phyloP scores from a whole-genome alignment of 2,797 vertebrate species.

The Pangasius mekongensis region DNA sequence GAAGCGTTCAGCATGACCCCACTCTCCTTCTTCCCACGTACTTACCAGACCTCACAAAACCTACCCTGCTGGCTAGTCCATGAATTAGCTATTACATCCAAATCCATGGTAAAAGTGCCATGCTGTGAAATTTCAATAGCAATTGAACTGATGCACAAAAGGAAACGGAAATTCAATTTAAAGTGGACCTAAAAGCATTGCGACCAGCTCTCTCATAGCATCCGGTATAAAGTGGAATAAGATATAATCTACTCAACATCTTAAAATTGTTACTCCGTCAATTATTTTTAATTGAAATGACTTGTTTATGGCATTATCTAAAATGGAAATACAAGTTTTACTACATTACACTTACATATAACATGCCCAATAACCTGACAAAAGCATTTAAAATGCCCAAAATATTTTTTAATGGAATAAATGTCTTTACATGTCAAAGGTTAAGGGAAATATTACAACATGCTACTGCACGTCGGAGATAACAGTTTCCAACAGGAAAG shows the following conservation, averaged over 20 bases:
- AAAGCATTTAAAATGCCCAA: constrained; percentile 32
- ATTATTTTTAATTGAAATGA: background rate
- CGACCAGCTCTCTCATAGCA: background rate
- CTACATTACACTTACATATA: background rate
- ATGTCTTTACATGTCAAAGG: constrained; percentile 42
- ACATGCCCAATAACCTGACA: background rate
- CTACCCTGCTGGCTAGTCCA: background rate
- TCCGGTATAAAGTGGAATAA: background rate
- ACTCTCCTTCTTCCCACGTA: background rate
- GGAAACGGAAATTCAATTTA: background rate
- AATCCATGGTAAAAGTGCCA: background rate
- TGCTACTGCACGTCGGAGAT: constrained; percentile 43
- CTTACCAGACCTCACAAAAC: background rate
- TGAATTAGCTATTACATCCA: background rate
- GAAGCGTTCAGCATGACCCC: background rate
- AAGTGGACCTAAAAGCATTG: background rate
- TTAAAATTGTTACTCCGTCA: too few species aligned
- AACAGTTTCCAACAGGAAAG: constrained; percentile 48
- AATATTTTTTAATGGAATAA: constrained; percentile 54
- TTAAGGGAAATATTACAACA: constrained; percentile 34
- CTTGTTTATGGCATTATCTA: background rate
- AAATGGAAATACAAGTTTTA: background rate
- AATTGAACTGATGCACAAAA: background rate
- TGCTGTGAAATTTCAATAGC: background rate
- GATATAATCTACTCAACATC: background rate